Percentiles rank a stretch among this genome's conserved stretches.
These are phyloP conservation scores for Charadrius vociferus DNA, from an alignment of 2,113 vertebrate species.

Conservation along the genomic window DNA sequence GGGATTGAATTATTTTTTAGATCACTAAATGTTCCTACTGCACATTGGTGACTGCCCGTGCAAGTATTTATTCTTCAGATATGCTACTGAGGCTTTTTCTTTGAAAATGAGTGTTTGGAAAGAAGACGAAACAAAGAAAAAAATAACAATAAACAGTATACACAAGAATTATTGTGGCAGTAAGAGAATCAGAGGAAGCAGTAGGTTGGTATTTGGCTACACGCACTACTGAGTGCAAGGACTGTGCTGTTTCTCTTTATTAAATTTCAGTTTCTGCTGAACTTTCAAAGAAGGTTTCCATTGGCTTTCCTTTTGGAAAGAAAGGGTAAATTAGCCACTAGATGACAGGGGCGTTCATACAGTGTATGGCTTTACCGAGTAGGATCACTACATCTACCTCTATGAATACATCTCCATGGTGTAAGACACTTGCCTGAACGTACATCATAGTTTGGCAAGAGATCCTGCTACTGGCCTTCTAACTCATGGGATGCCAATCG, in stretches of 20 bases:
- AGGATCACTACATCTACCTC: not conserved
- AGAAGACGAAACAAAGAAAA: not conserved
- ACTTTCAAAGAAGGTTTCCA: not conserved
- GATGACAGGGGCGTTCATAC: not conserved
- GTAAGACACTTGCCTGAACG: not conserved
- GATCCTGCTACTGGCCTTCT: not conserved
- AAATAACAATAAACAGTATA: not conserved
- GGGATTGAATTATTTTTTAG: not conserved
- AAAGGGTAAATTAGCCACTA: not conserved
- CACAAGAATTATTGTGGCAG: not conserved
- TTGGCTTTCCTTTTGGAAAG: not conserved
- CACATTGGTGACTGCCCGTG: not conserved
- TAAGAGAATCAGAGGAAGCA: not conserved
- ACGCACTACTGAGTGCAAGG: not conserved
- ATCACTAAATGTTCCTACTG: not conserved
- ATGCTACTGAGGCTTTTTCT: not conserved
- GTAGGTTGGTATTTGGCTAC: not conserved
- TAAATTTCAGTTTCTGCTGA: not conserved
- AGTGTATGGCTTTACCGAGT: not conserved
- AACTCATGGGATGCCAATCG: not conserved
- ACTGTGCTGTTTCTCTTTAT: not conserved
- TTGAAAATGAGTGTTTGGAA: not conserved
- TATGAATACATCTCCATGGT: not conserved
- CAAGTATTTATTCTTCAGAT: not conserved
- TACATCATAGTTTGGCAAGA: fast-evolving